These are phyloP conservation scores for Procambarus virginalis DNA, from an alignment of 1,140 invertebrate species.

Conservation along the genomic window DNA sequence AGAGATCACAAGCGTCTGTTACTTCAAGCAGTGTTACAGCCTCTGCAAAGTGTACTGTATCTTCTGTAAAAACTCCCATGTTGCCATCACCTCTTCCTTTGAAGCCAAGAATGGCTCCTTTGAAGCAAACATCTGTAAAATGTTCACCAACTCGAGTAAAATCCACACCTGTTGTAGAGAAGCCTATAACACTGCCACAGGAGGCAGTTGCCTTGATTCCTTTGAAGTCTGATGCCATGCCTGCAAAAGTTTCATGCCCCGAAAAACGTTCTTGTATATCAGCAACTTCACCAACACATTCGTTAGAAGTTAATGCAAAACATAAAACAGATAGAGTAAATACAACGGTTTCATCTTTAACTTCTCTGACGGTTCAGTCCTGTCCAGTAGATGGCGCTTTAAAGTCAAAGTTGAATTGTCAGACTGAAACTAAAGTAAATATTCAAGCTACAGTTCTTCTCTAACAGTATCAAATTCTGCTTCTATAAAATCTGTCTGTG, in stretches of 20 bases:
- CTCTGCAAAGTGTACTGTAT: not conserved
- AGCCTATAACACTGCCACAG: slow-evolving; percentile 3
- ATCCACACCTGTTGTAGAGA: not conserved
- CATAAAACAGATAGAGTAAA: slow-evolving; percentile 6
- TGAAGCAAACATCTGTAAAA: not conserved
- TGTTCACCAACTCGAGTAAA: not conserved
- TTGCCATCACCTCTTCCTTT: not conserved
- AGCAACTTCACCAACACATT: slow-evolving; percentile 12
- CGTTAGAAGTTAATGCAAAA: not conserved
- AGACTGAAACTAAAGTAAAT: not conserved
- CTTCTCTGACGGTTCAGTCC: slow-evolving; percentile 5
- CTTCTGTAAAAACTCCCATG: slow-evolving; percentile 7
- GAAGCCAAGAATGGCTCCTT: not conserved
- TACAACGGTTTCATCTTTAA: slow-evolving; percentile 7
- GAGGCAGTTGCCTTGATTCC: slow-evolving; percentile 6
- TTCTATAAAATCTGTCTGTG: not conserved
- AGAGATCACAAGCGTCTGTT: not conserved
- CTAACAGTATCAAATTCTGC: slow-evolving; percentile 7
- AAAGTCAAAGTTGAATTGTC: slow-evolving; percentile 2
- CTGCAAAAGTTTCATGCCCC: not conserved
- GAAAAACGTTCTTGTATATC: slow-evolving; percentile 2
- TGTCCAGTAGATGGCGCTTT: slow-evolving; percentile 5
- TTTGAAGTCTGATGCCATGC: not conserved
- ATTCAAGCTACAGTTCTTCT: slow-evolving; percentile 7
- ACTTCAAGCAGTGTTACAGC: not conserved